phyloP scores from a whole-genome alignment of 2,888 invertebrate species.

The Pycnomerus fuliginosus region DNA sequence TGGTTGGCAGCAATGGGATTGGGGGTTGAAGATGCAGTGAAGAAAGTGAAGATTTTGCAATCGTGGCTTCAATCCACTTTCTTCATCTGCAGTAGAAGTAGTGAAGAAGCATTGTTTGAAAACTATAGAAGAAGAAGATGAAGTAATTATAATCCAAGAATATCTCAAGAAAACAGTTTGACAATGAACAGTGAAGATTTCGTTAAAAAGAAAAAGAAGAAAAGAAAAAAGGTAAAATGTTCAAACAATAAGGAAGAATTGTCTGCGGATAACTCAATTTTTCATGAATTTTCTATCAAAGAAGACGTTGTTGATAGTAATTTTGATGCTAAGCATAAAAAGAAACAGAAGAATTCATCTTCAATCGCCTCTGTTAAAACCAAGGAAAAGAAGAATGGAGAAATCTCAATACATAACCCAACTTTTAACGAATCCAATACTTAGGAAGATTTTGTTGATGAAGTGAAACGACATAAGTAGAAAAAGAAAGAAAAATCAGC shows the following conservation, averaged over 20 bases:
- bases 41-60: conserved; percentile 17
- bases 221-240: conserved; percentile 4
- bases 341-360: too few species aligned
- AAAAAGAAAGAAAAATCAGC: conserved; percentile 19
- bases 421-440: conserved; percentile 19
- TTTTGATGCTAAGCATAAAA: too few species aligned
- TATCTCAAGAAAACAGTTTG: conserved; percentile 1
- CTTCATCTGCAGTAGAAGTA: conserved; percentile 6
- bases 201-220: conserved; percentile 10
- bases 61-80: conserved; percentile 14
- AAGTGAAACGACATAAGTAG: conserved; percentile 21
- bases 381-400: conserved; percentile 6
- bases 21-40: conserved; percentile 9
- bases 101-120: too few species aligned
- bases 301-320: too few species aligned
- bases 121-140: conserved; percentile 9
- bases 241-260: background rate
- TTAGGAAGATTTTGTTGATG: too few species aligned
- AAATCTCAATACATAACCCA: conserved; percentile 17
- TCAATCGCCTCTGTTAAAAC: conserved; percentile 7
- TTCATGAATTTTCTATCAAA: too few species aligned
- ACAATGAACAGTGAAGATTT: background rate
- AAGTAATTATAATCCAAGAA: conserved; percentile 7
- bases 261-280: too few species aligned
- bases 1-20: conserved; percentile 40